These are phyloP conservation scores for Trochalopteron elliotii DNA, from an alignment of 2,113 vertebrate species.

Conservation along the genomic window DNA sequence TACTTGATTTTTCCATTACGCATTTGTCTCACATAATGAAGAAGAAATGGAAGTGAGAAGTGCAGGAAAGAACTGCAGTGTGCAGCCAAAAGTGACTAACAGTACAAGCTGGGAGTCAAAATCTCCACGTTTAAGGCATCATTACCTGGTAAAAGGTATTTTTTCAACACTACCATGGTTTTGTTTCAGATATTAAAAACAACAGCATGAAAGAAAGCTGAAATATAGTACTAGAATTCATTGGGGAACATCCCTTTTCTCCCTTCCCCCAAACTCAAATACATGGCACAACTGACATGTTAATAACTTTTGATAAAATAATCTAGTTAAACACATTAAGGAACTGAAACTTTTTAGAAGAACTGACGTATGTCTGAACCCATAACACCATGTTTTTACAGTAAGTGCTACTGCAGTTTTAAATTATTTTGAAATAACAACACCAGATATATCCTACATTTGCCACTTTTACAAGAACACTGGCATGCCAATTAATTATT, in stretches of 20 bases:
- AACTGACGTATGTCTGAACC: fast-evolving
- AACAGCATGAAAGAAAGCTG: not conserved
- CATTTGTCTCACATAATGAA: not conserved
- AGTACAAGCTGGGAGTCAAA: fast-evolving
- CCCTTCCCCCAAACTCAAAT: not conserved
- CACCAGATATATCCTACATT: not conserved
- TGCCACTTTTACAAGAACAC: not conserved
- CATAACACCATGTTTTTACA: not conserved
- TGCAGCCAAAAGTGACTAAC: not conserved
- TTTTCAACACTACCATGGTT: not conserved
- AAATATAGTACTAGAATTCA: not conserved
- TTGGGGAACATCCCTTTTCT: not conserved
- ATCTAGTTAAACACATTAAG: not conserved
- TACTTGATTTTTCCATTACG: not conserved
- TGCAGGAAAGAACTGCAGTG: not conserved
- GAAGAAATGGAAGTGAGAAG: not conserved
- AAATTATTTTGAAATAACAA: not conserved
- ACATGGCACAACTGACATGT: not conserved
- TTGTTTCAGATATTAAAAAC: not conserved
- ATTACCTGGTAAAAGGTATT: not conserved
- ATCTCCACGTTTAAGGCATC: not conserved
- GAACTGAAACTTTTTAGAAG: not conserved
- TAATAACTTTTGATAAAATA: not conserved
- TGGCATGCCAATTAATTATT: not conserved
- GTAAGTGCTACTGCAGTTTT: not conserved